phyloP scores from a whole-genome alignment of 2,797 vertebrate genomes.

The Amniataba percoides region DNA sequence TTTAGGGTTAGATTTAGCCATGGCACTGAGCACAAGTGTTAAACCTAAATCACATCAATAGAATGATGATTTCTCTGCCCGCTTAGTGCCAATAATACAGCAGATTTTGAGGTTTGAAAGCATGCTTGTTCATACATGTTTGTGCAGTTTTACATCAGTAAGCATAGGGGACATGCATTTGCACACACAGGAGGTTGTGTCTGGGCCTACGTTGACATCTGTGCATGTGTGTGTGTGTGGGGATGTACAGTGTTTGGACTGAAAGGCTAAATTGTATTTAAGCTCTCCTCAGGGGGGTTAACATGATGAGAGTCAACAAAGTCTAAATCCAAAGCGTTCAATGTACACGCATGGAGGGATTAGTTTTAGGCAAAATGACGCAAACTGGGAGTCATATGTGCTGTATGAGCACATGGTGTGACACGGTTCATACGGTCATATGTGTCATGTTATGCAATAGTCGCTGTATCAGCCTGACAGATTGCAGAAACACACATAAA shows the following conservation, averaged over 20 bases:
- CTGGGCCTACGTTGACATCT: slow-evolving; percentile 2
- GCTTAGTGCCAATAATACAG: neutral
- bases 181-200: neutral
- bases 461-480: neutral
- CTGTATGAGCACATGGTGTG: slow-evolving; percentile 10
- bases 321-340: neutral
- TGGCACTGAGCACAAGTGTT: too few species aligned
- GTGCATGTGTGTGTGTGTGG: neutral
- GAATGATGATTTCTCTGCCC: neutral
- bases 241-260: slow-evolving; percentile 8
- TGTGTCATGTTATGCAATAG: slow-evolving; percentile 18
- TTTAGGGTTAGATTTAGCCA: too few species aligned
- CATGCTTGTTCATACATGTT: neutral
- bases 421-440: slow-evolving; percentile 7
- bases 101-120: neutral
- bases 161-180: neutral
- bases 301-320: slow-evolving; percentile 11
- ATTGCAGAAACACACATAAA: neutral
- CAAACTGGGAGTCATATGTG: neutral
- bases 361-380: slow-evolving; percentile 12
- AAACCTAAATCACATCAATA: neutral
- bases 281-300: neutral
- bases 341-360: neutral
- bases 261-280: neutral
- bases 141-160: neutral